phyloP scores from a whole-genome alignment of 2,888 invertebrate species.

The Agrochola circellaris region DNA sequence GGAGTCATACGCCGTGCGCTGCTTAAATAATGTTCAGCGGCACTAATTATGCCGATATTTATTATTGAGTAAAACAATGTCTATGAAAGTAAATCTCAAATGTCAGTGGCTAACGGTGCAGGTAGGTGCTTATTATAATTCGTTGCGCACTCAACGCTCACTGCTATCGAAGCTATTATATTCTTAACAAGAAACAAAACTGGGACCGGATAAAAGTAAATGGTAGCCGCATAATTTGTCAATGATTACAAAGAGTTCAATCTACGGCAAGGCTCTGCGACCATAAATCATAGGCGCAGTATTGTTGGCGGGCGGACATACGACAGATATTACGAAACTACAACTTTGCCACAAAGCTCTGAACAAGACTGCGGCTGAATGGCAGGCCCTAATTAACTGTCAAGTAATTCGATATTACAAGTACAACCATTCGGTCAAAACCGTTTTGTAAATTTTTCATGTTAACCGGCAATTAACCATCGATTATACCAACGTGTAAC shows the following conservation, averaged over 20 bases:
- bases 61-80: slow-evolving; percentile 57
- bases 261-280: slow-evolving; percentile 75
- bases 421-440: slow-evolving; percentile 78
- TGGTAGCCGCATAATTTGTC: slow-evolving; percentile 86
- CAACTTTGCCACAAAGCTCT: slow-evolving; percentile 79
- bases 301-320: slow-evolving; percentile 80
- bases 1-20: slow-evolving; percentile 27
- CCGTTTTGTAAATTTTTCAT: slow-evolving; percentile 65
- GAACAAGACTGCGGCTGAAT: slow-evolving; percentile 80
- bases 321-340: slow-evolving; percentile 85
- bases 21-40: slow-evolving; percentile 44
- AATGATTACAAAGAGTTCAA: slow-evolving; percentile 85
- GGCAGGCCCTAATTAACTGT: slow-evolving; percentile 89
- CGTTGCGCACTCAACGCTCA: slow-evolving; percentile 58
- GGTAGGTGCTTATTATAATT: slow-evolving; percentile 64
- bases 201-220: slow-evolving; percentile 79
- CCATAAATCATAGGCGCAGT: slow-evolving; percentile 84
- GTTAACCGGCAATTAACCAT: slow-evolving; percentile 64
- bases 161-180: slow-evolving; percentile 69
- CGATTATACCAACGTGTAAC: slow-evolving; percentile 49
- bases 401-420: slow-evolving; percentile 86
- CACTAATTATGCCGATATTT: slow-evolving; percentile 59
- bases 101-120: slow-evolving; percentile 49
- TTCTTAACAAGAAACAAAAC: slow-evolving; percentile 72
- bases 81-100: slow-evolving; percentile 64